Evolutionary conservation across 2,797 vertebrate genomes (phyloP).

Genomic region (Kryptolebias ocellatus): DNA sequence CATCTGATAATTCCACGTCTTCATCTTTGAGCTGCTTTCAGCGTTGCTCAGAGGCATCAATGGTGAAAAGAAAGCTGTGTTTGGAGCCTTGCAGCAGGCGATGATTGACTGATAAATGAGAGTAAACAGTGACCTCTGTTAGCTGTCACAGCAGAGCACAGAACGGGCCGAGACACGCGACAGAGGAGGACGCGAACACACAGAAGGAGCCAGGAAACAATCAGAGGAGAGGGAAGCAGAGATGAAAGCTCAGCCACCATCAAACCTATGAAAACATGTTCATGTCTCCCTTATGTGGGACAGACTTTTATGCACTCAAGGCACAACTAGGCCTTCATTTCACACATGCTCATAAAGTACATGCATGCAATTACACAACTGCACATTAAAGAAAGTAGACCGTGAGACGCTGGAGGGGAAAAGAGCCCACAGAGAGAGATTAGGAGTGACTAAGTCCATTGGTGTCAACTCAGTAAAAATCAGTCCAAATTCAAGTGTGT

Average conservation of each 20-base stretch:
- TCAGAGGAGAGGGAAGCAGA: conserved; percentile 9
- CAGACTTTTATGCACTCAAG: conserved; percentile 37
- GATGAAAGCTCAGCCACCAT: conserved; percentile 20
- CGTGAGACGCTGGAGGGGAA: conserved; percentile 21
- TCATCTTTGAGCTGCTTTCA: conserved; percentile 9
- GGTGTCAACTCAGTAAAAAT: conserved; percentile 22
- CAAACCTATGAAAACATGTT: conserved; percentile 28
- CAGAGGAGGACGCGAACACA: conserved; percentile 54
- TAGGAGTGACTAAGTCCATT: conserved; percentile 24
- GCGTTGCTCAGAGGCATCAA: conserved; percentile 20
- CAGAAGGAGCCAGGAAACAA: conserved; percentile 17
- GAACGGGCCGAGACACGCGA: conserved; percentile 57
- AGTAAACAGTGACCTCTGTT: conserved; percentile 83
- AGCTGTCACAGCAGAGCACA: conserved; percentile 77
- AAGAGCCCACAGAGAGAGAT: conserved; percentile 20
- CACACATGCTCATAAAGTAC: conserved; percentile 6
- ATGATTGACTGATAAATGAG: conserved; percentile 83
- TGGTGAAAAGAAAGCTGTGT: conserved; percentile 44
- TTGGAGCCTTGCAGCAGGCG: conserved; percentile 60
- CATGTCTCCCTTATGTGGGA: conserved; percentile 18
- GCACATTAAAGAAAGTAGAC: conserved; percentile 29
- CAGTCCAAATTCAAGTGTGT: conserved; percentile 16
- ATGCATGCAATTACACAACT: conserved; percentile 12
- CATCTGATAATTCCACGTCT: conserved; percentile 17
- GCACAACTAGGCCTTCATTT: conserved; percentile 25